Base-by-base conservation (phyloP, 2,797 vertebrate genomes). In the Australoheros facetus region DNA sequence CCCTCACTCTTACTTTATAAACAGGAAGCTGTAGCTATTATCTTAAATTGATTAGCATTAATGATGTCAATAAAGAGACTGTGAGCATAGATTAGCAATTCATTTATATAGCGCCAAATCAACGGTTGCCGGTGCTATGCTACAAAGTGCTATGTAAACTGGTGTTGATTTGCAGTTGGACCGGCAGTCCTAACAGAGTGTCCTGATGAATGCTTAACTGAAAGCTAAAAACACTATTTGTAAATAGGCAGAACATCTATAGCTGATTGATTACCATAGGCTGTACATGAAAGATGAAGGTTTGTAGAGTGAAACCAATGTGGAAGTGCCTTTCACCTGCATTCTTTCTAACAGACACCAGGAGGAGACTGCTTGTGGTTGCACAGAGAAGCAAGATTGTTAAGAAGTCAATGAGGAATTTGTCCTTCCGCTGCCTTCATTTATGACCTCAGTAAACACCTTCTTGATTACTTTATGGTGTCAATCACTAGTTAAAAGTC, bases 171-270 rank as follows among this genome's bases (percentile, higher is more conserved):
- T 51, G 17, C 48, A 19, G 48, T 8, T 14, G 34, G 59, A 23
- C 59, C 7, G 19, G 2, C 58, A 37, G n/a, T 39, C 37, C n/a
- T 60, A 39, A 37, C 11, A 54, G 51, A 55, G 54, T 21, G 21
- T 39, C 12, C 59, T 62, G 34, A 16, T 42, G 12, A 39, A 21
- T 39, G 53, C 21, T 13, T 58, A 69, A 9, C 5, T 66, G 45
- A 56, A 78, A 13, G 56, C n/a, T 2, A 2, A 76, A 83, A 87
- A 75, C 51, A 55, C 37, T 56, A 19, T 56, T 42, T 71, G 39
- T 54, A 34, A 5, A 14, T 56, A 37, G 66, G 19, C 75, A 56
- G 55, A 51, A 79, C 17, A 56, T 28, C 11, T 16, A 66, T 14
- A 28, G 62, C 16, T 48, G 48, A 42, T 48, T 77, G 16, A 32